Base-by-base conservation (phyloP, 2,888 invertebrate genomes). In the Caenorhabditis plicata region DNA sequence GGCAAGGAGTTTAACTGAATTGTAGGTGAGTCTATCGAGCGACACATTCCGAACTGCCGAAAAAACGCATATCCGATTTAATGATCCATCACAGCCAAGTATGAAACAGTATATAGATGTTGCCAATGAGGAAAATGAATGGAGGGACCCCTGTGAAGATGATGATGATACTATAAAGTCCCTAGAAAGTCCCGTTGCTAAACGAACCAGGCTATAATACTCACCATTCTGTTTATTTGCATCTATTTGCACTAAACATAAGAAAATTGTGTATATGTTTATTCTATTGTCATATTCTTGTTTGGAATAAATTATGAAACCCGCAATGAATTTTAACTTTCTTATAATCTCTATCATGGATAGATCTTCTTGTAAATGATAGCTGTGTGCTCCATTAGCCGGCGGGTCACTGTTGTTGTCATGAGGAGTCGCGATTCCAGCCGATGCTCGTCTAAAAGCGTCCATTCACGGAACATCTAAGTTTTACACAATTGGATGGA, bases 391-490 rank as follows among this genome's bases (percentile, higher is more conserved):
- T 78, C 70, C 65, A 77, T 71, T 29, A 78, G 70, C 29, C 63
- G 40, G 41, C 68, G 55, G 8, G 76, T 77, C 3, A 77, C 65
- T 17, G 72, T 65, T 2, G 78, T 78, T 33, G 73, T 67, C 78
- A 79, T 78, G 25, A 75, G 52, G 38, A 78, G 63, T 9, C 77
- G 65, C 7, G 77, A 64, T 55, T 78, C 78, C 27, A 78, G 33
- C 17, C 68, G 68, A 17, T 71, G 71, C 58, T 77, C 76, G 35
- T 78, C 76, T 9, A 78, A 55, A 17, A 78, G 61, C 13, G 73
- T 79, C 78, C 78, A 79, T 23, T 77, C 78, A n/a, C 78, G 73
- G 46, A 73, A 69, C 78, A 77, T 78, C 75, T 78, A 40, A 51
- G 68, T 35, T 27, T 9, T n/a, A 13, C 20, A 8, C 20, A 11